Conservation (phyloP, 2,888 invertebrate species). For the Dione juno region DNA sequence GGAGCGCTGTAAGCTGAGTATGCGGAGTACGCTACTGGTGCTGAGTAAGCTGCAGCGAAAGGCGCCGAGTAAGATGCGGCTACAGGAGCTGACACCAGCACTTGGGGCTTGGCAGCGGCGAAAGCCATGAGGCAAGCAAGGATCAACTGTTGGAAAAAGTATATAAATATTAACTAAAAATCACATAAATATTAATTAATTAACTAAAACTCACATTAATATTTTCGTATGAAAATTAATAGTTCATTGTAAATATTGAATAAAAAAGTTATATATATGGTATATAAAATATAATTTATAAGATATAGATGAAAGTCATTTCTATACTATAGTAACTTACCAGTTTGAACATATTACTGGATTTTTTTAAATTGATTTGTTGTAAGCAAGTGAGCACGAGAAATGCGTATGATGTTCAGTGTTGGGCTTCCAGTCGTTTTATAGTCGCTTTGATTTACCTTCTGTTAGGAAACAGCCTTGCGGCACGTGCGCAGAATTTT, state of each 20-base stretch:
- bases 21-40: slow-evolving; percentile 58
- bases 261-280: background rate
- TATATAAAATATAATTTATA: background rate
- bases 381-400: slow-evolving; percentile 44
- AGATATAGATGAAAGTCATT: background rate
- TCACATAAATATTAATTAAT: too few relatives aligned
- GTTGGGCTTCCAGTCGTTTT: slow-evolving; percentile 52
- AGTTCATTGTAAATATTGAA: too few relatives aligned
- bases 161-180: too few relatives aligned
- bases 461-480: slow-evolving; percentile 41
- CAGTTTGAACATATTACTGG: slow-evolving; percentile 50
- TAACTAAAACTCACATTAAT: too few relatives aligned
- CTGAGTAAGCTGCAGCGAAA: slow-evolving; percentile 56
- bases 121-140: slow-evolving; percentile 78
- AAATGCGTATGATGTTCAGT: slow-evolving; percentile 51
- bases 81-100: slow-evolving; percentile 42
- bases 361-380: slow-evolving; percentile 39
- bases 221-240: too few relatives aligned
- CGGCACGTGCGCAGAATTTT: slow-evolving; percentile 18
- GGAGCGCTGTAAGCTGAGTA: slow-evolving; percentile 59
- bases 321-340: background rate
- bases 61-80: slow-evolving; percentile 61
- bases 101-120: slow-evolving; percentile 72
- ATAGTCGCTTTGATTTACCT: slow-evolving; percentile 52
- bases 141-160: slow-evolving; percentile 62